A percentile compares a stretch with the other conserved stretches of the same genome.
These are phyloP conservation scores for Nephrotoma appendiculata DNA, from an alignment of 2,888 invertebrate genomes.

Conservation along the genomic window DNA sequence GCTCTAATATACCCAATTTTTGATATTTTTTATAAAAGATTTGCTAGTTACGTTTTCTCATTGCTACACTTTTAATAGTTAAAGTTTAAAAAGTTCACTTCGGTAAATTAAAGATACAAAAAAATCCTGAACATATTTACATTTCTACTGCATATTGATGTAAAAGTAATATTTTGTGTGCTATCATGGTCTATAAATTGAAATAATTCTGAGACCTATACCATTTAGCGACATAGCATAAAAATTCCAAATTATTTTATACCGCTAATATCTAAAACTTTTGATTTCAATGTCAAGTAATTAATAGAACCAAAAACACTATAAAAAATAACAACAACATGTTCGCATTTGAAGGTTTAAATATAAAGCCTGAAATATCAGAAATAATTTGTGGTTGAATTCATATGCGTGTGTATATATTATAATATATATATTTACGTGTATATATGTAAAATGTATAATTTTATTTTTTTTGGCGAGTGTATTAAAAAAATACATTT, in stretches of 20 bases:
- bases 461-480: neutral
- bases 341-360: neutral
- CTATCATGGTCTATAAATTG: too few species aligned
- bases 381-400: neutral
- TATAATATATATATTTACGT: neutral
- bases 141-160: too few species aligned
- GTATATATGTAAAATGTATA: neutral
- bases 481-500: neutral
- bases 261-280: neutral
- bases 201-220: neutral
- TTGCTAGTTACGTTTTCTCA: too few species aligned
- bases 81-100: too few species aligned
- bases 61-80: too few species aligned
- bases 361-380: neutral
- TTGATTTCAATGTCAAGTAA: neutral
- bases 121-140: too few species aligned
- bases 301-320: neutral
- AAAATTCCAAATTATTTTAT: neutral
- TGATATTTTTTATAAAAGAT: too few species aligned
- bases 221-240: neutral
- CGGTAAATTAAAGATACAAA: too few species aligned
- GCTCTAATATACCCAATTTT: too few species aligned
- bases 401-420: neutral
- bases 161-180: too few species aligned
- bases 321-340: neutral